A percentile compares a stretch with the other conserved stretches of the same genome.
Conservation (phyloP, 2,113 vertebrate genomes). For the Anarrhichthys ocellatus region DNA sequence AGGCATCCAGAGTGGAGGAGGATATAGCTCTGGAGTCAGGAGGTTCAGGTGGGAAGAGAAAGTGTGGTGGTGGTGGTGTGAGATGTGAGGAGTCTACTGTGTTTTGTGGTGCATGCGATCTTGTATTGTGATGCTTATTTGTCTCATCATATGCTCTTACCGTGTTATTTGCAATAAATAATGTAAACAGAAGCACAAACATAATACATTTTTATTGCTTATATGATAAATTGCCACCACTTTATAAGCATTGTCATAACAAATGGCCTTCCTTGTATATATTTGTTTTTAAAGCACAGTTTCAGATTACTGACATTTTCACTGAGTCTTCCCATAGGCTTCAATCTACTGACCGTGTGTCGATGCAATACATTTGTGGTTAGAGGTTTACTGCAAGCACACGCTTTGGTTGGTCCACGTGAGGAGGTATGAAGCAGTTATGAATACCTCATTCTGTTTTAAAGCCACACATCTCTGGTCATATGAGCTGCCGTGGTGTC, state of each 20-base stretch:
- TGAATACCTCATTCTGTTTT: constrained; percentile 62
- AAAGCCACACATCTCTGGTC: constrained; percentile 51
- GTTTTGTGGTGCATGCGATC: neutral
- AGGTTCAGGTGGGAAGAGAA: constrained; percentile 46
- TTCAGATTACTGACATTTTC: neutral
- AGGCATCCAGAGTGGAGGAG: constrained; percentile 52
- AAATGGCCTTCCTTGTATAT: neutral
- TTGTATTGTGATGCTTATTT: neutral
- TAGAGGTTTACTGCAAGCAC: neutral
- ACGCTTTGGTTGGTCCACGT: constrained; percentile 8
- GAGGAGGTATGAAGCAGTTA: constrained; percentile 28
- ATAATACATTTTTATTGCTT: neutral
- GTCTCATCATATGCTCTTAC: neutral
- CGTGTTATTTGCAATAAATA: neutral
- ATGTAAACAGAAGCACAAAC: neutral
- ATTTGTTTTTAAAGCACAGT: neutral
- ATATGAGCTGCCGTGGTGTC: constrained; percentile 54
- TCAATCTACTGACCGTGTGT: neutral
- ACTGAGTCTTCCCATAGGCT: neutral
- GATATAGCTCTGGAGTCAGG: constrained; percentile 43
- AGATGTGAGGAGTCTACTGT: neutral
- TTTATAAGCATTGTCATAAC: neutral
- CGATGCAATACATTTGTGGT: neutral
- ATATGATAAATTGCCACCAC: too few relatives aligned
- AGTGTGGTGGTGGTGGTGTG: neutral